These are phyloP conservation scores for Ophion ventricosus DNA, from an alignment of 2,888 invertebrate species.

Conservation along the genomic window DNA sequence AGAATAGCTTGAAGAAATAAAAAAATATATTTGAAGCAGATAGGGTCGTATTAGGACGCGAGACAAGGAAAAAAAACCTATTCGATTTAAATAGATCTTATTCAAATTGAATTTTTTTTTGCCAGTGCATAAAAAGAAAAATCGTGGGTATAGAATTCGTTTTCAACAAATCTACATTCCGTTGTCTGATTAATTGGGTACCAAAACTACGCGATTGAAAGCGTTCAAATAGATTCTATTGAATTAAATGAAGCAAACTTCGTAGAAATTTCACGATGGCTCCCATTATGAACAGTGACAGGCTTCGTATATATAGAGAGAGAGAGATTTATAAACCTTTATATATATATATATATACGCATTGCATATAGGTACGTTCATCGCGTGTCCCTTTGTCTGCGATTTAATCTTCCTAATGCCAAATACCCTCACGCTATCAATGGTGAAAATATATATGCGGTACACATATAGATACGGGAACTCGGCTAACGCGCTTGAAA, in stretches of 20 bases:
- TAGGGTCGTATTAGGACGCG: too few relatives aligned
- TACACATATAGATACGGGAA: constrained; percentile 1
- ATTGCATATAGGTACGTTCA: constrained; percentile 7
- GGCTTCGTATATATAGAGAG: not conserved
- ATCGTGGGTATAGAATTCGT: not conserved
- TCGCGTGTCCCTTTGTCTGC: constrained; percentile 30
- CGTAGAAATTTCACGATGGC: constrained; percentile 16
- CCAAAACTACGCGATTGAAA: not conserved
- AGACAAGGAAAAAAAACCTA: too few relatives aligned
- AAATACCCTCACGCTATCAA: constrained; percentile 40
- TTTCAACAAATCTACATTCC: not conserved
- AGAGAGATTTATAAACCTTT: not conserved
- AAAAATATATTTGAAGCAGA: too few relatives aligned
- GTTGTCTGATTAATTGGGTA: not conserved
- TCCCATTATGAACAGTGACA: constrained; percentile 11
- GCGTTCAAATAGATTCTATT: not conserved
- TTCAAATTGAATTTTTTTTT: too few relatives aligned
- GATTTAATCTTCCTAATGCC: constrained; percentile 52
- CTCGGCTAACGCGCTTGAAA: constrained; percentile 39
- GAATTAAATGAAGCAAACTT: constrained; percentile 5
- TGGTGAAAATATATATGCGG: constrained; percentile 10
- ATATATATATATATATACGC: not conserved
- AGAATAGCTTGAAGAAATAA: too few relatives aligned
- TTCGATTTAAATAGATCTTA: too few relatives aligned
- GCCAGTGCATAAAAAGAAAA: too few relatives aligned